Conservation (phyloP, 2,888 invertebrate species). For the Hesperia comma region DNA sequence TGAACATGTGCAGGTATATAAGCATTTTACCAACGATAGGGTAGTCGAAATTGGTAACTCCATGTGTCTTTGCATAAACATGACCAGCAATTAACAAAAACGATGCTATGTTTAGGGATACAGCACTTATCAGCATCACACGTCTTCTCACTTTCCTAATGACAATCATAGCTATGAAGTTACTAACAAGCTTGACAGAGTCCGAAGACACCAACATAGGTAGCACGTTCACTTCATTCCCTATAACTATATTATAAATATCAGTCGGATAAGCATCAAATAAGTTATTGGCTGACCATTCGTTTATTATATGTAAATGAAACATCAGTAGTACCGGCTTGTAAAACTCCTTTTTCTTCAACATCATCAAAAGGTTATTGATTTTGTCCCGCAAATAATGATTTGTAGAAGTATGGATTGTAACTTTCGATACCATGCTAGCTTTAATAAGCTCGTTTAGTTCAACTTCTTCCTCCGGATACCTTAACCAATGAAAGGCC, state of each 20-base stretch:
- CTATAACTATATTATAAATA: constrained; percentile 81
- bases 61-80: constrained; percentile 56
- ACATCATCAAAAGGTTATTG: constrained; percentile 46
- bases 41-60: constrained; percentile 52
- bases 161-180: constrained; percentile 83
- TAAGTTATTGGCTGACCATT: constrained; percentile 86
- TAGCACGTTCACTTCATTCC: constrained; percentile 82
- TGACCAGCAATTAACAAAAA: constrained; percentile 77
- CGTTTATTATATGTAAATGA: constrained; percentile 85
- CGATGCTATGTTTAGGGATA: constrained; percentile 79
- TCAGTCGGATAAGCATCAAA: constrained; percentile 86
- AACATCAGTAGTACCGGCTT: constrained; percentile 83
- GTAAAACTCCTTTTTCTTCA: constrained; percentile 71
- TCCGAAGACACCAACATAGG: constrained; percentile 86
- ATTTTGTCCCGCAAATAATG: constrained; percentile 20
- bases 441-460: constrained; percentile 36
- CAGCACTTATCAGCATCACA: constrained; percentile 83
- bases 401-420: neutral
- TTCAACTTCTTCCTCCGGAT: constrained; percentile 34
- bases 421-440: constrained; percentile 6
- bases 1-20: constrained; percentile 79
- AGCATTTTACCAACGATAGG: constrained; percentile 72
- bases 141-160: constrained; percentile 83
- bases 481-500: constrained; percentile 35
- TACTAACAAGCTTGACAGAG: constrained; percentile 81